phyloP scores from a whole-genome alignment of 2,113 vertebrate species.

The Mesitornis unicolor region DNA sequence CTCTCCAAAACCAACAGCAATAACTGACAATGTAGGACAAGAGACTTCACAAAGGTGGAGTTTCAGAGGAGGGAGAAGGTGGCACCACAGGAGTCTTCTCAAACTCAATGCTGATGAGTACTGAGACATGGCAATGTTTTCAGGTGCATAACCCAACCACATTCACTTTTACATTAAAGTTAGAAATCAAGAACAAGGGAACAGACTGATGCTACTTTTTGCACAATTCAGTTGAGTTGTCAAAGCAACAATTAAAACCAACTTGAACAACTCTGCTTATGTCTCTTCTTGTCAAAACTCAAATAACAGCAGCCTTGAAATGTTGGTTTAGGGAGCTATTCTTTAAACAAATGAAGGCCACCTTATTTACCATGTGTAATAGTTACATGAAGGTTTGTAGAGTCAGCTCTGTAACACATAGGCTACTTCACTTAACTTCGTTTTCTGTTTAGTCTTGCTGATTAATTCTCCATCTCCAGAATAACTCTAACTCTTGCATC shows the following conservation, averaged over 20 bases:
- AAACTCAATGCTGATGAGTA: not conserved
- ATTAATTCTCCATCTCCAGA: not conserved
- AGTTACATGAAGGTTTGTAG: not conserved
- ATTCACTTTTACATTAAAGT: not conserved
- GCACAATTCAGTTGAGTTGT: not conserved
- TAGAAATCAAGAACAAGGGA: not conserved
- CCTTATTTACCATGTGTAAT: not conserved
- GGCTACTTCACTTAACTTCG: not conserved
- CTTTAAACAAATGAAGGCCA: not conserved
- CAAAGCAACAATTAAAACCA: not conserved
- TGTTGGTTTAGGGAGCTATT: not conserved
- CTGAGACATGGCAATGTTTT: not conserved
- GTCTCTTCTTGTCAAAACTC: not conserved
- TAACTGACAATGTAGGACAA: not conserved
- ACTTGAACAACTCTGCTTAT: not conserved
- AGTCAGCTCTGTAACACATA: not conserved
- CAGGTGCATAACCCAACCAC: not conserved
- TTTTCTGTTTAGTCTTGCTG: not conserved
- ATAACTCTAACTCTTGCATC: not conserved
- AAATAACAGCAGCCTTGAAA: constrained; percentile 3
- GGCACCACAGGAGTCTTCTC: not conserved
- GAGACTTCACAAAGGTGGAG: not conserved
- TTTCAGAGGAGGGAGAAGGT: not conserved
- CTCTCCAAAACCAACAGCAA: not conserved
- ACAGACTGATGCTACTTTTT: not conserved